phyloP scores from a whole-genome alignment of 2,797 vertebrate species.

The Brotogeris chrysoptera region DNA sequence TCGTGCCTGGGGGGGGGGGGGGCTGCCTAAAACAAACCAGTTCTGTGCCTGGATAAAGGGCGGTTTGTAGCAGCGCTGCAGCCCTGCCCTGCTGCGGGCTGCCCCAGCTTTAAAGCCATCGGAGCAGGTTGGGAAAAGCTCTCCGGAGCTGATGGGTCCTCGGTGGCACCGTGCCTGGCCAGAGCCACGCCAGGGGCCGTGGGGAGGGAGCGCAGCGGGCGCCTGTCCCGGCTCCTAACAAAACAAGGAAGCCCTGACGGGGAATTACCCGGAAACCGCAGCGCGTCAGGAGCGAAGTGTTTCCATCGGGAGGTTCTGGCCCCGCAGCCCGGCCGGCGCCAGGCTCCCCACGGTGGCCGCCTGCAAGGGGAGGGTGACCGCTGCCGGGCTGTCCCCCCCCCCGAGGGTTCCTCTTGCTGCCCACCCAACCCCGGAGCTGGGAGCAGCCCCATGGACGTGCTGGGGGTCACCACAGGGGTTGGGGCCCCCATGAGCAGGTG shows the following conservation, averaged over 20 bases:
- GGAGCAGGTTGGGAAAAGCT: background rate
- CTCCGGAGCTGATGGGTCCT: background rate
- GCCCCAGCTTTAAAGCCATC: background rate
- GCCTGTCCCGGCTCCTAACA: background rate
- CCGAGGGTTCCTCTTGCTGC: background rate
- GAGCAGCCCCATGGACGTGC: background rate
- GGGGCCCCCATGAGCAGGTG: background rate
- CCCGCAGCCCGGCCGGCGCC: constrained; percentile 30
- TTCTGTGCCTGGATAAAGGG: background rate
- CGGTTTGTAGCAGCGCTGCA: background rate
- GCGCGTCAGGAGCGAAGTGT: background rate
- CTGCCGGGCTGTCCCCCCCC: background rate
- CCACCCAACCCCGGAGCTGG: background rate
- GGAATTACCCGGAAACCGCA: constrained; percentile 38
- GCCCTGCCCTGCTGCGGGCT: background rate
- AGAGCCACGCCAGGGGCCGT: background rate
- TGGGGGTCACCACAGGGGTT: fast-evolving
- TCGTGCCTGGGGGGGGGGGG: fast-evolving
- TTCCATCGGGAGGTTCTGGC: constrained; percentile 26
- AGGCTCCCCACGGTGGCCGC: background rate
- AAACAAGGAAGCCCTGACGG: constrained; percentile 57
- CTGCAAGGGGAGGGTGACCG: background rate
- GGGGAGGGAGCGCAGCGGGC: background rate
- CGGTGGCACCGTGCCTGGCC: background rate
- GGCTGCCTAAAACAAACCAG: background rate